phyloP scores from a whole-genome alignment of 2,797 vertebrate species.

The Sebastes iracundus region DNA sequence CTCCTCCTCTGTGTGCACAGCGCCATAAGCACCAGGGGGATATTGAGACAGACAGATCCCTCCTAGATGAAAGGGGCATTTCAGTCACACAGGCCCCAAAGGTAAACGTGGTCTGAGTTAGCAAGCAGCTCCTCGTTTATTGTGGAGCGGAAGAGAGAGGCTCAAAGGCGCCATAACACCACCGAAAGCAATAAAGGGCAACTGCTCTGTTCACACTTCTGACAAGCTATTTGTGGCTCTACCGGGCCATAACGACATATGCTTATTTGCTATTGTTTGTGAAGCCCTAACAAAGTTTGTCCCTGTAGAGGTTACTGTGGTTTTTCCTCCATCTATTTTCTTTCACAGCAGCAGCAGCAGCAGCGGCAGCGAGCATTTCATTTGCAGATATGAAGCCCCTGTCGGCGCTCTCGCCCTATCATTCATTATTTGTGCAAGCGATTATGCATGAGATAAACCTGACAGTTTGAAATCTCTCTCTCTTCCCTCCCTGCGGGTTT shows the following conservation, averaged over 20 bases:
- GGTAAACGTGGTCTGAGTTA: conserved; percentile 76
- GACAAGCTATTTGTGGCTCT: conserved; percentile 61
- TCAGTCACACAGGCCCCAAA: conserved; percentile 66
- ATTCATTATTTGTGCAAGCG: conserved; percentile 57
- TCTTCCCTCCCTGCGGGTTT: conserved; percentile 26
- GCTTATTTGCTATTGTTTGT: conserved; percentile 53
- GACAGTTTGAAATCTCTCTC: conserved; percentile 48
- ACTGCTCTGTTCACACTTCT: conserved; percentile 59
- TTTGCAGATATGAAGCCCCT: conserved; percentile 55
- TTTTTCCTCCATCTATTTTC: conserved; percentile 29
- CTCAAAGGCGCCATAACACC: conserved; percentile 61
- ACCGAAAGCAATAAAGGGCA: conserved; percentile 65
- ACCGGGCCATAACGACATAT: conserved; percentile 43
- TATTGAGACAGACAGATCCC: conserved; percentile 73
- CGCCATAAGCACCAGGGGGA: conserved; percentile 59
- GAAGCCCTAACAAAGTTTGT: conserved; percentile 47
- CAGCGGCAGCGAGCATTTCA: conserved; percentile 39
- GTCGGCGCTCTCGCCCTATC: conserved; percentile 27
- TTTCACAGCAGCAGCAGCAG: not conserved
- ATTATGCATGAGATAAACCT: conserved; percentile 63
- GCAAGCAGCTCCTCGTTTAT: conserved; percentile 73
- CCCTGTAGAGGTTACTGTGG: conserved; percentile 22
- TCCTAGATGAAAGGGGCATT: conserved; percentile 75
- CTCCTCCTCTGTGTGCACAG: conserved; percentile 46
- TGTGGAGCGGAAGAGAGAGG: conserved; percentile 30